These are phyloP conservation scores for Callipepla californica DNA, from an alignment of 2,113 vertebrate species.

Conservation along the genomic window DNA sequence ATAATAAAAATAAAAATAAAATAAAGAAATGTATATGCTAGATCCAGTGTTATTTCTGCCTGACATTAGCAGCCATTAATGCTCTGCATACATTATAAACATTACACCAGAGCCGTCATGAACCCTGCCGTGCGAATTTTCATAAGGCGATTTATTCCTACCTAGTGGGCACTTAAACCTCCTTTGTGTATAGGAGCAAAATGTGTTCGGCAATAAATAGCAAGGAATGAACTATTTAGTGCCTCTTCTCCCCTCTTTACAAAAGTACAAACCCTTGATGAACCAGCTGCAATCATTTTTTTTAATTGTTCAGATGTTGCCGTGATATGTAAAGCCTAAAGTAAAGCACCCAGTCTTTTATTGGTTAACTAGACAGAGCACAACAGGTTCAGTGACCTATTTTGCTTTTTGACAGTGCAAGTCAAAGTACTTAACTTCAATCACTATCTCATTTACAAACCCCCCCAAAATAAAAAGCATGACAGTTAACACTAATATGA, in stretches of 20 bases:
- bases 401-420: slow-evolving; percentile 80
- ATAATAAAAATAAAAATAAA: not conserved
- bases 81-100: slow-evolving; percentile 73
- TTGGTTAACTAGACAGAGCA: slow-evolving; percentile 82
- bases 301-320: slow-evolving; percentile 10
- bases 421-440: slow-evolving; percentile 88
- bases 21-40: not conserved
- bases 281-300: not conserved
- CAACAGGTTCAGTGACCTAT: slow-evolving; percentile 81
- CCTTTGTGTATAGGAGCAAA: slow-evolving; percentile 72
- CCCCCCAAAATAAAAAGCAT: slow-evolving; percentile 80
- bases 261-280: slow-evolving; percentile 40
- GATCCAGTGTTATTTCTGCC: slow-evolving; percentile 66
- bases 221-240: not conserved
- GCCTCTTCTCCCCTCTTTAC: slow-evolving; percentile 24
- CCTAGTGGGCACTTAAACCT: slow-evolving; percentile 74
- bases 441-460: slow-evolving; percentile 83
- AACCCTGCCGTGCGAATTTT: slow-evolving; percentile 75
- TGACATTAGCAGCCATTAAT: slow-evolving; percentile 69
- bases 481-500: slow-evolving; percentile 86
- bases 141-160: slow-evolving; percentile 79
- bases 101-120: slow-evolving; percentile 69
- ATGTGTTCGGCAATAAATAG: slow-evolving; percentile 71
- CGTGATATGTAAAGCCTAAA: not conserved
- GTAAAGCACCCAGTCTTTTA: slow-evolving; percentile 61